Evolutionary conservation across 2,888 invertebrate species (phyloP).

Genomic region (Drosophila mulleri): DNA sequence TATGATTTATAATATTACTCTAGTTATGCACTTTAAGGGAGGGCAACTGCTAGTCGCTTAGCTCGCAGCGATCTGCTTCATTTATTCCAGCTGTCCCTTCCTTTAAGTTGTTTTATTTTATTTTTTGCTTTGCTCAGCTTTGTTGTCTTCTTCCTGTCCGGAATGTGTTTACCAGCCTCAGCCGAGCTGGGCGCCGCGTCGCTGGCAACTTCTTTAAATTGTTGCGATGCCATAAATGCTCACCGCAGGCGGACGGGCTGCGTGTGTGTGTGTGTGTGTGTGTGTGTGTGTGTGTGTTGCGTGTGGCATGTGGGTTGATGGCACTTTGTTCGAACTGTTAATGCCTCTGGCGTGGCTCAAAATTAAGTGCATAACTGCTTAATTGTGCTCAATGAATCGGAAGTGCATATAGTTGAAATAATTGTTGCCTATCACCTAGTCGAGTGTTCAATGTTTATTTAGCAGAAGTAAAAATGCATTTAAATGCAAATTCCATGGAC

Average conservation of each 20-base stretch:
- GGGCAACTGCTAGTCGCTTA: not conserved
- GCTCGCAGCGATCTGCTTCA: not conserved
- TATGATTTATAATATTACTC: too few relatives aligned
- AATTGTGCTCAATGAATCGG: constrained; percentile 55
- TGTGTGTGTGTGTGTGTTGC: constrained; percentile 10
- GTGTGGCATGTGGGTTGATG: constrained; percentile 24
- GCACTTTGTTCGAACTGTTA: constrained; percentile 27
- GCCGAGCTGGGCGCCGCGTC: constrained; percentile 50
- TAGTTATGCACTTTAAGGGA: too few relatives aligned
- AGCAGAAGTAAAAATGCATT: not conserved
- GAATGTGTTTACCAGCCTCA: constrained; percentile 69
- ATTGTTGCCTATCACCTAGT: constrained; percentile 1
- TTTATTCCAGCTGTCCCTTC: constrained; percentile 6
- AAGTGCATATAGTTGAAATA: constrained; percentile 30
- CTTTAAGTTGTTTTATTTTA: not conserved
- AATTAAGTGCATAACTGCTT: constrained; percentile 61
- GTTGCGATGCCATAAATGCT: constrained; percentile 69
- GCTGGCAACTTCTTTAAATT: constrained; percentile 74
- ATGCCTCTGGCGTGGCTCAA: constrained; percentile 1
- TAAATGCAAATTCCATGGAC: not conserved
- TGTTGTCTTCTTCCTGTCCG: constrained; percentile 39
- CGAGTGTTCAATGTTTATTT: not conserved
- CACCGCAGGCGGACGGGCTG: constrained; percentile 2
- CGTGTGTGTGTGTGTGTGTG: constrained; percentile 3
- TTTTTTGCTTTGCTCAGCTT: constrained; percentile 33